Evolutionary conservation across 2,113 vertebrate genomes (phyloP).

Genomic region (Galemys pyrenaicus): DNA sequence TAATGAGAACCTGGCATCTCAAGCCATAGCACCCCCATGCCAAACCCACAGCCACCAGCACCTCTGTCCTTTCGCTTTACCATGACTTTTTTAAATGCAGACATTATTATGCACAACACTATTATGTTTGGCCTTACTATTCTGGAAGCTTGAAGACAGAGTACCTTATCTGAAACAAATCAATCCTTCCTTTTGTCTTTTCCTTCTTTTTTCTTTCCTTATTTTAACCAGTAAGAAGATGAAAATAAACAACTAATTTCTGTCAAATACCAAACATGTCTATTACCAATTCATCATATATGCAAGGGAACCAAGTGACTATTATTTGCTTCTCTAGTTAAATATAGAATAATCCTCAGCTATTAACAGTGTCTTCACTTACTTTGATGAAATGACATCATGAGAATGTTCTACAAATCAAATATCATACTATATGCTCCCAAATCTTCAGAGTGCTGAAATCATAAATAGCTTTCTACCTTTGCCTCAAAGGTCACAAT

Average conservation of each 20-base stretch:
- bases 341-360: neutral
- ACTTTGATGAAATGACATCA: neutral
- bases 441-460: neutral
- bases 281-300: neutral
- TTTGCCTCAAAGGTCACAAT: neutral
- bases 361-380: neutral
- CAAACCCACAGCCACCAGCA: neutral
- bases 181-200: neutral
- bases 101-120: neutral
- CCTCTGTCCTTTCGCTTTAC: neutral
- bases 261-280: slow-evolving; percentile 2
- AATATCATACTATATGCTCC: neutral
- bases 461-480: neutral
- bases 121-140: neutral
- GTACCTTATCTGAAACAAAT: neutral
- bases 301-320: neutral
- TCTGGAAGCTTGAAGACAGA: neutral
- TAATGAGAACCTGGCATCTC: neutral
- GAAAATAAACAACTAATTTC: neutral
- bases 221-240: slow-evolving; percentile 12
- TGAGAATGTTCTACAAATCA: neutral
- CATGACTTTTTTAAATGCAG: neutral
- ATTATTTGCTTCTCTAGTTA: neutral
- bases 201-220: neutral
- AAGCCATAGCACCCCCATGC: neutral